Base-by-base conservation (phyloP, 2,888 invertebrate species). In the Macrophya alboannulata region DNA sequence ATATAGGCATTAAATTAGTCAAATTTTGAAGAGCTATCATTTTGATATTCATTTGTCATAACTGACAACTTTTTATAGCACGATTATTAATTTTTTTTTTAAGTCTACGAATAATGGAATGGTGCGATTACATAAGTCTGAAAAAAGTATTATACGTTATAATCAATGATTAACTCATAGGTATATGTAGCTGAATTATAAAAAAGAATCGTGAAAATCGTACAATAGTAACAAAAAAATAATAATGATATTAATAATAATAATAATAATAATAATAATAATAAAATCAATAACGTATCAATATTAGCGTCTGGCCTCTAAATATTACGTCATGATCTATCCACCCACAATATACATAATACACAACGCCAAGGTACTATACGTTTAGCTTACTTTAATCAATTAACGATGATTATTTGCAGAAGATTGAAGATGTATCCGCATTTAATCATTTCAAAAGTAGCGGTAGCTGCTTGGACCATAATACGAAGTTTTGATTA, bases 291-390 rank as follows among this genome's bases (percentile, higher is more conserved):
- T 45, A 31, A 43, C 43, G 40, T 45, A 25, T 45, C 31, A 37
- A 51, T 81, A 62, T 81, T 62, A 62, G 40, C 21, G 8, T 43
- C 21, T 9, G 62, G 59, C 40, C 59, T 62, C 21, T 51, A 43
- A 62, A 81, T 62, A 17, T 62, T 62, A 81, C 62, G 17, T 77
- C 77, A 77, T 62, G 40, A 62, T 43, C 43, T 62, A 43, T 81
- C 43, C 81, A 81, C 81, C 43, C 81, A 81, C 81, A 81, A 59
- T 81, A 45, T 81, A 62, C 59, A 62, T 62, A 40, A 77, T 77
- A 59, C 51, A 81, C 9, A 81, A 51, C 81, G 81, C 62, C 59
- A 81, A 81, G 62, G 81, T 81, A 81, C 81, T 43, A 43, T 51
- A 81, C 25, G 81, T 43, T 81, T 77, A 62, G 62, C 81, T 81